Base-by-base conservation (phyloP, 2,888 invertebrate genomes). In the Drosophila emarginata region DNA sequence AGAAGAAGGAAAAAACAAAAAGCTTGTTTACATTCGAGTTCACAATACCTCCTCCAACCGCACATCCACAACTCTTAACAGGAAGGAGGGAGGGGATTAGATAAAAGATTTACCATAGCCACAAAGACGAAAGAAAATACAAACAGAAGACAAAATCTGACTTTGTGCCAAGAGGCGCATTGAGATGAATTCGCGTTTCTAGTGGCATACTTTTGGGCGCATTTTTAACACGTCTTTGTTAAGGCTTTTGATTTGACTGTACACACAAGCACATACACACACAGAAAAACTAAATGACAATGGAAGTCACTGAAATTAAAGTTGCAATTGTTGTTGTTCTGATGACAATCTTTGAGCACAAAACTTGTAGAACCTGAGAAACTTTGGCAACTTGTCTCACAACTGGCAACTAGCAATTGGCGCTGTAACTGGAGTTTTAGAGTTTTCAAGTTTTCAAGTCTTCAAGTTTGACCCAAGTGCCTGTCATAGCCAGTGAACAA, bases 11-110 rank as follows among this genome's bases (percentile, higher is more conserved):
- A 39, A 23, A 57, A 36, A 18, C 36, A 37, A 21, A 32, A 67
- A 61, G 45, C 59, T 72, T 69, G 74, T 80, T 76, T 78, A 67
- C 72, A 67, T 62, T 36, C 58, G 40, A 67, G 66, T 59, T 54
- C 66, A 40, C 61, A 67, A 68, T 67, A 59, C 67, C 61, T 51
- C 53, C 61, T 61, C 50, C 68, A 68, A 45, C 50, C 65, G 66
- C 67, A 67, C 9, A 2, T 15, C 4, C 15, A 15, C 15, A 3
- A 15, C 7, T 9, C 4, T 15, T 18, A 9, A 4, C 11, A 45
- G 15, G 1, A 5, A 12, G 1, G 0, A 4, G 45, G 18, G 26
- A 26, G 26, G 26, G 26, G 14, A 21, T 37, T n/a, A 45, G 32
- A 21, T 53, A 23, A 68, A 53, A 56, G 45, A 75, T 53, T 66